These are phyloP conservation scores for Pseudopipra pipra DNA, from an alignment of 2,113 vertebrate species.

Conservation along the genomic window DNA sequence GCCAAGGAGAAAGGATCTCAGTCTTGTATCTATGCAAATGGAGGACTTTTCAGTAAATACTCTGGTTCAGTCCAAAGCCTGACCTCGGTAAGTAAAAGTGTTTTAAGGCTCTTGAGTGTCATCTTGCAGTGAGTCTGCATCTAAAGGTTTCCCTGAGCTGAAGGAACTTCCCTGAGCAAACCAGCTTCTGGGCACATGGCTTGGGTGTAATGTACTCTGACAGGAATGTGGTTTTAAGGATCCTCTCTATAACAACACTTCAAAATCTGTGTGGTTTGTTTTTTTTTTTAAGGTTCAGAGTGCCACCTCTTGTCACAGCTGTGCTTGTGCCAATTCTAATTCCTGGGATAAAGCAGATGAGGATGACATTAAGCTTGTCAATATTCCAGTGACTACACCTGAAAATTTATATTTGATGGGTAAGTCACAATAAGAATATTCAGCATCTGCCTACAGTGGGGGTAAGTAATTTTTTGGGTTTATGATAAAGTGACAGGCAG, in stretches of 20 bases:
- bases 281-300: conserved; percentile 83
- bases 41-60: conserved; percentile 83
- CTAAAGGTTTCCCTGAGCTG: neutral
- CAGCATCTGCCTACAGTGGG: neutral
- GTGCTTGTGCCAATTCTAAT: conserved; percentile 85
- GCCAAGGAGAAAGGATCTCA: conserved; percentile 80
- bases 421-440: conserved; percentile 59
- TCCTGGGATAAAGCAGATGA: conserved; percentile 89
- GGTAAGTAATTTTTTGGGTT: neutral
- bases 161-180: neutral
- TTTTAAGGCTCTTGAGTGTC: neutral
- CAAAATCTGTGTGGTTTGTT: neutral
- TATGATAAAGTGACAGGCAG: neutral
- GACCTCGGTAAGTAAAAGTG: conserved; percentile 80
- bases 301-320: conserved; percentile 88
- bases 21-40: conserved; percentile 74
- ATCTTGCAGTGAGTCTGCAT: neutral
- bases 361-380: conserved; percentile 84
- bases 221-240: neutral
- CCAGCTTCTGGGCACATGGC: neutral
- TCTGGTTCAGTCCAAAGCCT: conserved; percentile 90
- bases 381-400: conserved; percentile 89
- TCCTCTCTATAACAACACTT: neutral
- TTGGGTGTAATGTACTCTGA: neutral
- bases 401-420: conserved; percentile 97